These are phyloP conservation scores for Drosophila prolongata DNA, from an alignment of 2,888 invertebrate species.

Conservation along the genomic window DNA sequence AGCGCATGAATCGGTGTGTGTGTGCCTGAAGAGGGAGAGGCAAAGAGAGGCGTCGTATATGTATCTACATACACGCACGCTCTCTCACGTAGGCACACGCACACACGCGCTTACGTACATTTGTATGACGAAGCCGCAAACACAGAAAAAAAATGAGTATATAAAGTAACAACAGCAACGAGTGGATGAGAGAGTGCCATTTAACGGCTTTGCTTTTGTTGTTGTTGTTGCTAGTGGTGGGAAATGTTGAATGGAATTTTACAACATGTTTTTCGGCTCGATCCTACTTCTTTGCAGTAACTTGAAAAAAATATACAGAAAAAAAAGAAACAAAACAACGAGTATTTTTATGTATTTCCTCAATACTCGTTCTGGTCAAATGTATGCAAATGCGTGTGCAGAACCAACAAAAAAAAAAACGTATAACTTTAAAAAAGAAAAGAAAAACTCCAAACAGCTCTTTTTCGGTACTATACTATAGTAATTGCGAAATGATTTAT, in stretches of 20 bases:
- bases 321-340: conserved; percentile 38
- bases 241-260: conserved; percentile 48
- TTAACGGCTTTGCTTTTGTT: conserved; percentile 34
- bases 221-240: conserved; percentile 28
- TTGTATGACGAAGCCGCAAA: conserved; percentile 66
- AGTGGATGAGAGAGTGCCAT: conserved; percentile 19
- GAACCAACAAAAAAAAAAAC: conserved; percentile 54
- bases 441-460: conserved; percentile 36
- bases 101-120: conserved; percentile 60
- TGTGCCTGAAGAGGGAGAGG: conserved; percentile 23
- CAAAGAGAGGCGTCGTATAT: conserved; percentile 10
- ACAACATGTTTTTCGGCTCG: conserved; percentile 21
- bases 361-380: conserved; percentile 23
- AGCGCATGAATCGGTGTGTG: conserved; percentile 35
- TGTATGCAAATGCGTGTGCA: conserved; percentile 28
- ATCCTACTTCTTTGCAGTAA: conserved; percentile 22
- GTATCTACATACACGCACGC: conserved; percentile 22
- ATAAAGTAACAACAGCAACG: conserved; percentile 37
- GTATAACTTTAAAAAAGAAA: conserved; percentile 39
- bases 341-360: conserved; percentile 20
- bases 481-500: conserved; percentile 47
- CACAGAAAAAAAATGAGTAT: conserved; percentile 19
- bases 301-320: conserved; percentile 12
- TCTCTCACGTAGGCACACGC: conserved; percentile 16
- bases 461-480: conserved; percentile 44